These are phyloP conservation scores for Cossypha caffra DNA, from an alignment of 2,797 vertebrate genomes.

Conservation along the genomic window DNA sequence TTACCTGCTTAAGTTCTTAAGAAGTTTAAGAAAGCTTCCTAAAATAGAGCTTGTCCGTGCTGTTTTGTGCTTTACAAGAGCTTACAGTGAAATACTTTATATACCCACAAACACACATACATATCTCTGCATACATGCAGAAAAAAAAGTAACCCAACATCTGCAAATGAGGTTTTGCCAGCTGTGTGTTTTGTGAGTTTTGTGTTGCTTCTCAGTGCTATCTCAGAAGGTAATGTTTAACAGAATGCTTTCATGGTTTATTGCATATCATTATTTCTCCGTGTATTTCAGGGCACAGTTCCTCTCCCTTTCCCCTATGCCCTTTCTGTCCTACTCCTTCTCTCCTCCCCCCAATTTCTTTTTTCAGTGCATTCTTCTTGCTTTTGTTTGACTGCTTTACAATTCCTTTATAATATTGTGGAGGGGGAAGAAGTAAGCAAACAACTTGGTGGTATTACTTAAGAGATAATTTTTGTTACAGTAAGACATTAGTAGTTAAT, in stretches of 20 bases:
- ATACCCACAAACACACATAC: no score
- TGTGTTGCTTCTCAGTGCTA: neutral
- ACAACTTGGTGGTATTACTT: neutral
- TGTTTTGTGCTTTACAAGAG: neutral
- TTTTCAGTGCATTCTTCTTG: neutral
- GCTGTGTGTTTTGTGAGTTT: neutral
- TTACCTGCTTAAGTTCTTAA: slow-evolving; percentile 6
- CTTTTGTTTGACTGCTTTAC: neutral
- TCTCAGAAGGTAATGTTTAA: slow-evolving; percentile 53
- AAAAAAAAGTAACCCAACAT: neutral
- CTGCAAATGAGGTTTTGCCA: neutral
- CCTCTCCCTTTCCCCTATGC: neutral
- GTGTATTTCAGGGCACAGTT: neutral
- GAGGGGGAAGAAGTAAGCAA: neutral
- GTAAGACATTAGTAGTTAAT: slow-evolving; percentile 2
- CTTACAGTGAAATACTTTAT: neutral
- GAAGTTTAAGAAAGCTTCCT: slow-evolving; percentile 4
- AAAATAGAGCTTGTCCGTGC: neutral
- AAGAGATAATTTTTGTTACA: neutral
- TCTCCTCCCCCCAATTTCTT: rapidly evolving
- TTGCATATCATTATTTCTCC: neutral
- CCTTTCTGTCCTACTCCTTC: neutral
- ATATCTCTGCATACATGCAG: rapidly evolving
- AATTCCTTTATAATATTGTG: neutral
- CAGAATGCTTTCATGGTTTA: slow-evolving; percentile 31